Base-by-base conservation (phyloP, 2,797 vertebrate species). In the Staurois parvus region DNA sequence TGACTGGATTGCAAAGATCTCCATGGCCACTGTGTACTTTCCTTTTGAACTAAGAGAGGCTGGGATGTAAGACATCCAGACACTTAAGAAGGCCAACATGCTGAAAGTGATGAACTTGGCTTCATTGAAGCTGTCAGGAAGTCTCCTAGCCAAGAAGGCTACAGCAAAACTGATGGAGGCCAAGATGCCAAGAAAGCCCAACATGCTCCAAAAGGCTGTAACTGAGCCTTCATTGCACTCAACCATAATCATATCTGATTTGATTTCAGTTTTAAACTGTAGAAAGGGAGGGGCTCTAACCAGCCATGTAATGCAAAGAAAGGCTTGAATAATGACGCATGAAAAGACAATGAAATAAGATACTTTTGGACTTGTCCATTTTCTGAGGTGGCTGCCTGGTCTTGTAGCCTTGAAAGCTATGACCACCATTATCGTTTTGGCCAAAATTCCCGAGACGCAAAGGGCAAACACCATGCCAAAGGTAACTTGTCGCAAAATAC, bases 41-140 rank as follows among this genome's bases (percentile, higher is more conserved):
- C 86, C 81, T 24, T 67, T 56, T 8, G 86, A 42, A 72, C 86
- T 87, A 24, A 87, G 81, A 8, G 79, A 88, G 5, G 84, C 73
- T 1, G 87, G 84, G 13, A 88, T 82, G 72, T 48, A 88, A 9
- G 85, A 84, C 3, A 88, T n/a, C 87, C 84, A 88, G 24, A 88
- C 85, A 70, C 70, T 76, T 56, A 86, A 72, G 37, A 85, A 88
- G 72, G 84, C 79, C 68, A 88, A n/a, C 87, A 88, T 89, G 59
- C 87, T 88, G 56, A 89, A 89, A 0, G 84, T 88, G 30, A 88
- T 88, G 24, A 76, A 76, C 42, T 85, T 72, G 11, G 84, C 84
- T 42, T 85, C 84, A 28, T 85, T 85, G 9, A 87, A 89, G 15
- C 30, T 88, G 24, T 89, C 87, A 12, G 87, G 88, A 32, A 89